Conservation (phyloP, 2,797 vertebrate species). For the Phalloptychus januarius region DNA sequence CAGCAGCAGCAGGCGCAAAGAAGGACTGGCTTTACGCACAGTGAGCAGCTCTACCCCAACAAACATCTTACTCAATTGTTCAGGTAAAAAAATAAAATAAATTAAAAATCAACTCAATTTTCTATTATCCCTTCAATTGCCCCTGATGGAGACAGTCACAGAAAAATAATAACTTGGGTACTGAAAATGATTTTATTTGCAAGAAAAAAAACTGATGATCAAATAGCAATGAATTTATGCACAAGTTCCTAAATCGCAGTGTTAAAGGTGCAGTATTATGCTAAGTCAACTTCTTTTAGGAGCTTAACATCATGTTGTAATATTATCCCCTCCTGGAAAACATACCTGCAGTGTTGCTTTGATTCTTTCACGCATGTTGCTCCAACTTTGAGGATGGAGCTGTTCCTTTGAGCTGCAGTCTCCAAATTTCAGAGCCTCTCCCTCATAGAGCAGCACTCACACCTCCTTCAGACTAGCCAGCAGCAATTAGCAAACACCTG, state of each 20-base stretch:
- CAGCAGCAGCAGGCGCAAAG: neutral
- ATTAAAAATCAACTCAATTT: neutral
- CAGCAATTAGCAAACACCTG: too few relatives aligned
- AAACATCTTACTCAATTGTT: neutral
- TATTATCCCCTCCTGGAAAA: too few relatives aligned
- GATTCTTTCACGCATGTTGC: too few relatives aligned
- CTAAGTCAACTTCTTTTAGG: too few relatives aligned
- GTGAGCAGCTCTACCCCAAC: neutral
- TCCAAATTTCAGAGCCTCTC: too few relatives aligned
- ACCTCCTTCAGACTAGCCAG: too few relatives aligned
- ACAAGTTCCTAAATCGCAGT: neutral
- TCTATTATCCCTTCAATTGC: neutral
- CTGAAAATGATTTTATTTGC: constrained; percentile 7
- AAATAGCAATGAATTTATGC: neutral
- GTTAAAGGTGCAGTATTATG: too few relatives aligned
- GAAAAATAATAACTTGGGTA: neutral
- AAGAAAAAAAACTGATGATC: neutral
- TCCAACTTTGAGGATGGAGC: neutral
- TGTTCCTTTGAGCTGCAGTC: neutral
- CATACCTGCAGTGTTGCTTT: too few relatives aligned
- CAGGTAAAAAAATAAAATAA: neutral
- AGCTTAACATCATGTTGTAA: too few relatives aligned
- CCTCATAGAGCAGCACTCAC: too few relatives aligned
- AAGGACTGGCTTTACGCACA: neutral
- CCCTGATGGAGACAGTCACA: neutral